Conservation (phyloP, 2,113 vertebrate genomes). For the Neomonachus schauinslandi region DNA sequence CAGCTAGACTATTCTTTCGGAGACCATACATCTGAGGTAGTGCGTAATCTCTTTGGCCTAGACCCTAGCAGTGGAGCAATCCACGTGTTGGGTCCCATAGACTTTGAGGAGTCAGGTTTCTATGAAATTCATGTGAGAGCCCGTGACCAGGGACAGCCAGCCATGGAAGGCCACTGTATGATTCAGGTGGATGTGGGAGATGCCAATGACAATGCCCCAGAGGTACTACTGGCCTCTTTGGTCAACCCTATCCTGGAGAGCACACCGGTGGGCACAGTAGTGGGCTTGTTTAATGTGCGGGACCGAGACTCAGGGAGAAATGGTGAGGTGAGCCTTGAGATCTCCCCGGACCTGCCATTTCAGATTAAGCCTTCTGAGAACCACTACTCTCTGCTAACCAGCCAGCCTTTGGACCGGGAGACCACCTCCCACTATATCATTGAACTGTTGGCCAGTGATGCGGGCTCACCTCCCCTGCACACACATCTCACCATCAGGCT, state of each 20-base stretch:
- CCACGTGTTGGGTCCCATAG: constrained; percentile 86
- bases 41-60: constrained; percentile 87
- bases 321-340: constrained; percentile 85
- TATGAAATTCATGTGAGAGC: constrained; percentile 92
- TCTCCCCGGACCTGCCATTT: constrained; percentile 89
- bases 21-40: constrained; percentile 85
- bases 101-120: constrained; percentile 89
- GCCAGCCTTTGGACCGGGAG: constrained; percentile 88
- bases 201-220: constrained; percentile 88
- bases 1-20: constrained; percentile 88
- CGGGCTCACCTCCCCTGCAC: constrained; percentile 88
- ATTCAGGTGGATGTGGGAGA: constrained; percentile 88
- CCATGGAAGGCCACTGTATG: constrained; percentile 91
- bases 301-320: constrained; percentile 91
- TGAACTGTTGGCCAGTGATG: constrained; percentile 87
- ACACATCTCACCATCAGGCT: constrained; percentile 86
- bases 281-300: constrained; percentile 90
- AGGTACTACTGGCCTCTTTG: constrained; percentile 87
- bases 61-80: constrained; percentile 87
- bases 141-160: constrained; percentile 89
- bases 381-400: constrained; percentile 93
- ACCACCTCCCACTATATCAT: constrained; percentile 83
- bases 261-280: constrained; percentile 86
- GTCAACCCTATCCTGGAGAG: constrained; percentile 88
- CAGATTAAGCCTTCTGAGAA: constrained; percentile 91